These are phyloP conservation scores for Ophioderma brevispina DNA, from an alignment of 35 echinoderm and acorn worm species.

Conservation along the genomic window DNA sequence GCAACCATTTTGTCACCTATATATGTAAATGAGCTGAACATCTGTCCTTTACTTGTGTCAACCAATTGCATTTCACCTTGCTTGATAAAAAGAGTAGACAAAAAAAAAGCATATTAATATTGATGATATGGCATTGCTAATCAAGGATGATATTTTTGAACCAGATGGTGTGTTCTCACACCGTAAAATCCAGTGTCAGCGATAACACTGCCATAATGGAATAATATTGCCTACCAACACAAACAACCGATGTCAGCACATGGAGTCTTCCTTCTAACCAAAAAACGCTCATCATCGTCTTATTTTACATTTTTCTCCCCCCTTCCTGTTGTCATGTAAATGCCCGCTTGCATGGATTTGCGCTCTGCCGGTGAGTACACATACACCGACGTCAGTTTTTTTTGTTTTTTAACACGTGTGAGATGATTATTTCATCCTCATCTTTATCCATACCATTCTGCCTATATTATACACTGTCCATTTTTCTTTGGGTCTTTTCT, in stretches of 20 bases:
- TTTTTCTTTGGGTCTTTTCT: background rate
- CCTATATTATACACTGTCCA: background rate
- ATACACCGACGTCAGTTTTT: background rate
- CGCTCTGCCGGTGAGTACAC: constrained; percentile 85
- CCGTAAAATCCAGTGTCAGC: no score
- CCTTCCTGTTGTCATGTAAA: constrained; percentile 54
- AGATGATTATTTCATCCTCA: background rate
- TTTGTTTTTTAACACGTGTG: no score
- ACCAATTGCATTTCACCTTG: background rate
- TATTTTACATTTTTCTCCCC: constrained; percentile 35
- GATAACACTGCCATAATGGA: background rate
- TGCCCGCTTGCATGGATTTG: constrained; percentile 86
- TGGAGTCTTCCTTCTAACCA: background rate
- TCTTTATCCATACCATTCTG: background rate
- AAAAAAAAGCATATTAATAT: background rate
- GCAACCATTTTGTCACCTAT: no score
- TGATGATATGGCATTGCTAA: background rate
- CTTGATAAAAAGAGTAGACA: background rate
- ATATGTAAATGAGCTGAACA: background rate
- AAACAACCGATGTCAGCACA: background rate
- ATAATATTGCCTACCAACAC: background rate
- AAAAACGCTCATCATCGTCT: background rate
- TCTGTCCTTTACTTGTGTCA: background rate
- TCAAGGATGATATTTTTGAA: background rate
- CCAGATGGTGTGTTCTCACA: background rate